Percentiles rank a stretch among this genome's conserved stretches.
Evolutionary conservation across 92 coral and sea anemone genomes (phyloP).

Genomic region (Zoanthus solanderi): DNA sequence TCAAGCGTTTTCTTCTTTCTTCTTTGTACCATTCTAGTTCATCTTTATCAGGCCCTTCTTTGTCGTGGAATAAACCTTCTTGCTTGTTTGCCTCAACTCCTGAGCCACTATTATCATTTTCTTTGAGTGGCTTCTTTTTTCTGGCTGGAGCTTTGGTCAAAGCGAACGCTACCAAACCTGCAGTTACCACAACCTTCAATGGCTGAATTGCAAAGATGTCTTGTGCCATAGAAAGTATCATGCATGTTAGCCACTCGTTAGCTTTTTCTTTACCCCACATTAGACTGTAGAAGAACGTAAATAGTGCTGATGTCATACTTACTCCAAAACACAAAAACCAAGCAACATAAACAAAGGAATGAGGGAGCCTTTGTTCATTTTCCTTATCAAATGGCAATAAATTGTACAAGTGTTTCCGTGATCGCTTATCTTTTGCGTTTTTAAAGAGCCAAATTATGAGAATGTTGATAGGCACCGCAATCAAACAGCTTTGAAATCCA

Average conservation of each 20-base stretch:
- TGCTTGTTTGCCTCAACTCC: neutral
- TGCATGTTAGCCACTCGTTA: conserved; percentile 36
- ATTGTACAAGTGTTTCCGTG: neutral
- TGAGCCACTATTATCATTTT: neutral
- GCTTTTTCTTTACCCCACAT: conserved; percentile 71
- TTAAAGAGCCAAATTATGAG: conserved; percentile 39
- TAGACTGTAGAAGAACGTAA: conserved; percentile 72
- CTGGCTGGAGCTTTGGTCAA: neutral
- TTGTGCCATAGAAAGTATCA: neutral
- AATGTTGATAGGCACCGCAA: conserved; percentile 67
- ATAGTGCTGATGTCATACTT: conserved; percentile 46
- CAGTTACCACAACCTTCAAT: neutral
- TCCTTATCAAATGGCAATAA: neutral
- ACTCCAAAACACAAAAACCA: conserved; percentile 64
- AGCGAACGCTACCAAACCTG: conserved; percentile 1
- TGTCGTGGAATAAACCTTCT: neutral
- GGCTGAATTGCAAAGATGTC: conserved; percentile 30
- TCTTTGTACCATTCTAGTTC: conserved; percentile 24
- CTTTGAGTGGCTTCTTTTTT: neutral
- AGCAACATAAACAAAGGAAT: conserved; percentile 64
- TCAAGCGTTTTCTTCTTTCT: neutral
- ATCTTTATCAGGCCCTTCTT: neutral
- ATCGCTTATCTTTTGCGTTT: neutral
- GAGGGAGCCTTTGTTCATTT: conserved; percentile 52
- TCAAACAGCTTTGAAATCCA: conserved; percentile 69